Conservation (phyloP, 2,888 invertebrate genomes). For the Diadromus collaris region DNA sequence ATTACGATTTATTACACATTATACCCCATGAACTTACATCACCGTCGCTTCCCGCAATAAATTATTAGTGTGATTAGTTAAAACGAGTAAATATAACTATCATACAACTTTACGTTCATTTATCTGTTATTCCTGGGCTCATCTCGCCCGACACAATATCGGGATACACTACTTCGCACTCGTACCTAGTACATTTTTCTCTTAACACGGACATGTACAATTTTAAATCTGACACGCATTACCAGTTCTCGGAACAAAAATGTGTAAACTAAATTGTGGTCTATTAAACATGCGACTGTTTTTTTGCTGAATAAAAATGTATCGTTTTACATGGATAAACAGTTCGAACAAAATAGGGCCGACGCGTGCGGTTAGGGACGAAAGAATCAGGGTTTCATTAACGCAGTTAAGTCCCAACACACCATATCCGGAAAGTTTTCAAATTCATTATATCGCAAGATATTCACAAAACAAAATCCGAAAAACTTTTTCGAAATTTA, state of each 20-base stretch:
- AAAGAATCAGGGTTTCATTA: neutral
- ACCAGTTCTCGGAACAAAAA: neutral
- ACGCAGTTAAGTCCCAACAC: neutral
- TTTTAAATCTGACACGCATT: slow-evolving; percentile 12
- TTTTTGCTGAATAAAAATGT: slow-evolving; percentile 7
- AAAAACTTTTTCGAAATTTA: neutral
- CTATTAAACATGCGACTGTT: neutral
- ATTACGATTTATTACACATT: slow-evolving; percentile 55
- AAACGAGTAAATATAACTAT: slow-evolving; percentile 53
- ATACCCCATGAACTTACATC: slow-evolving; percentile 53
- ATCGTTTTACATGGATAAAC: neutral
- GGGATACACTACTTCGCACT: slow-evolving; percentile 38
- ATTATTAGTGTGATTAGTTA: slow-evolving; percentile 47
- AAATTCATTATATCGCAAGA: neutral
- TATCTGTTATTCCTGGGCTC: slow-evolving; percentile 3
- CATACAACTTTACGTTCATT: slow-evolving; percentile 51
- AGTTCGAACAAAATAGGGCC: neutral
- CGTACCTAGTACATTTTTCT: slow-evolving; percentile 33
- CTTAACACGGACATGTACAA: slow-evolving; percentile 15
- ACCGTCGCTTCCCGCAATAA: slow-evolving; percentile 26
- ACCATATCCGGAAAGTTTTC: neutral
- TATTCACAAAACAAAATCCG: neutral
- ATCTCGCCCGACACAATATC: neutral
- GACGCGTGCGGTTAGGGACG: neutral
- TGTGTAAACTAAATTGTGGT: neutral